A percentile compares a stretch with the other conserved stretches of the same genome.
phyloP scores from a whole-genome alignment of 2,888 invertebrate species.

The Eledone cirrhosa region DNA sequence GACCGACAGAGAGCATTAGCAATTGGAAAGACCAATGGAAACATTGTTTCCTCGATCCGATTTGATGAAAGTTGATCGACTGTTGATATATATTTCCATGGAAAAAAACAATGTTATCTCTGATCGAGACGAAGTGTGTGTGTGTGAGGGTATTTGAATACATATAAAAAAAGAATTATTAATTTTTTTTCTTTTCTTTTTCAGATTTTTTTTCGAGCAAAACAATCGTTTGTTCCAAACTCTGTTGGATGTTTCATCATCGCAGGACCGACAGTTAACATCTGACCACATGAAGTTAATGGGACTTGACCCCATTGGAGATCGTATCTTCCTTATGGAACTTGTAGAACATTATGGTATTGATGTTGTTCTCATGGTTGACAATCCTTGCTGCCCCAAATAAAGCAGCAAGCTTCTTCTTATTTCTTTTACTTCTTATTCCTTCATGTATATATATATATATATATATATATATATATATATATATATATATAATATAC shows the following conservation, averaged over 20 bases:
- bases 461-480: too few species aligned
- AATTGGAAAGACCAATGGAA: too few species aligned
- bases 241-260: constrained; percentile 63
- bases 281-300: constrained; percentile 66
- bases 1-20: too few species aligned
- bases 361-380: constrained; percentile 66
- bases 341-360: constrained; percentile 67
- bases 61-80: too few species aligned
- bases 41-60: too few species aligned
- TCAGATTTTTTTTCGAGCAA: constrained; percentile 65
- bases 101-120: too few species aligned
- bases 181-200: constrained; percentile 34
- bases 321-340: constrained; percentile 66
- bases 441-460: too few species aligned
- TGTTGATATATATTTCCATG: too few species aligned
- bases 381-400: constrained; percentile 67
- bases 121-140: neutral
- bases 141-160: neutral
- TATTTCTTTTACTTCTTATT: too few species aligned
- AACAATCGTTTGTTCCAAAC: constrained; percentile 66
- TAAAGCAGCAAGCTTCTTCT: constrained; percentile 34
- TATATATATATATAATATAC: too few species aligned
- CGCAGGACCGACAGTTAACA: constrained; percentile 64
- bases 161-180: neutral
- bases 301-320: constrained; percentile 66